Evolutionary conservation across 2,113 vertebrate genomes (phyloP).

Genomic region (Octodon degus): DNA sequence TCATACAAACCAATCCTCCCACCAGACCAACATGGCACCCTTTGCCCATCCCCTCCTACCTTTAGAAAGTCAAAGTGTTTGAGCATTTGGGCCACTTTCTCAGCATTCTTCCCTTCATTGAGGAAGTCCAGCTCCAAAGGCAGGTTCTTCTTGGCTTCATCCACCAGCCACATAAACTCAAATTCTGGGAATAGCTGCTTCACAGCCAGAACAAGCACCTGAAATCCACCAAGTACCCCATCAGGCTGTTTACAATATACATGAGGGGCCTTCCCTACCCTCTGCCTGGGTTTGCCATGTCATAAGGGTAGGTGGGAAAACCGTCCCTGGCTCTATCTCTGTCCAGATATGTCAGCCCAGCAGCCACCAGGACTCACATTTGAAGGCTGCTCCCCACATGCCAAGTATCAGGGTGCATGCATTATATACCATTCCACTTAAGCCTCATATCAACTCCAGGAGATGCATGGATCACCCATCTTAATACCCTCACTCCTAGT

Average conservation of each 20-base stretch:
- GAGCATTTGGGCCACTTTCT: conserved; percentile 93
- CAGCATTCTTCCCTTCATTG: conserved; percentile 96
- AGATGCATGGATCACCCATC: neutral
- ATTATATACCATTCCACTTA: neutral
- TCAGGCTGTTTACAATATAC: neutral
- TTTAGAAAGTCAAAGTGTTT: conserved; percentile 92
- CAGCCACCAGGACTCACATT: neutral
- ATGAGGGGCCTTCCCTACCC: neutral
- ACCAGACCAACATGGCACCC: neutral
- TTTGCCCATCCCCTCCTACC: conserved; percentile 81
- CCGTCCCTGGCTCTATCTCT: neutral
- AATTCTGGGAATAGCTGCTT: conserved; percentile 97
- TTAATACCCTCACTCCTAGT: neutral
- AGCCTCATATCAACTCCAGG: neutral
- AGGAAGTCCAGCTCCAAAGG: conserved; percentile 97
- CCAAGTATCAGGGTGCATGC: neutral
- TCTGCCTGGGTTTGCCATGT: neutral
- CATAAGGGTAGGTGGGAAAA: neutral
- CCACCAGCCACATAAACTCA: conserved; percentile 97
- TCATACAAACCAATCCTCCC: neutral
- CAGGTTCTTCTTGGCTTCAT: conserved; percentile 98
- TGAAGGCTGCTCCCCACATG: neutral
- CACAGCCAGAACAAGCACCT: conserved; percentile 92
- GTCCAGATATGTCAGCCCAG: neutral
- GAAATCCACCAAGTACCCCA: conserved; percentile 57